Evolutionary conservation across 2,113 vertebrate species (phyloP).

Genomic region (Saguinus midas): DNA sequence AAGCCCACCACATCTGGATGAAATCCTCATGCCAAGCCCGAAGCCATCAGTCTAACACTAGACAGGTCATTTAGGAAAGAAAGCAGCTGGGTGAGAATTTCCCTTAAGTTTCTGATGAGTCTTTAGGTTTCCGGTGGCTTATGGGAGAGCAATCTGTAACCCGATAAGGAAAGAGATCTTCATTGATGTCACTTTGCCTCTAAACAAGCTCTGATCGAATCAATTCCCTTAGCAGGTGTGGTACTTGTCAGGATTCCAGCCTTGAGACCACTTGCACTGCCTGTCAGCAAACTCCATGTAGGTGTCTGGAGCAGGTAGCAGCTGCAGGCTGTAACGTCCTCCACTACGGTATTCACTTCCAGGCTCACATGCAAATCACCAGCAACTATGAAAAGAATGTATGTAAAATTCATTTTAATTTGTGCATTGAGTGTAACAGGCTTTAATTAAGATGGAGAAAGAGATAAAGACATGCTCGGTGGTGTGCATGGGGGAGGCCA

Average conservation of each 20-base stretch:
- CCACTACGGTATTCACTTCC: neutral
- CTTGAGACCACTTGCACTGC: neutral
- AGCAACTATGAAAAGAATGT: neutral
- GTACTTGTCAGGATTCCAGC: neutral
- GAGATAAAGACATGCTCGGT: neutral
- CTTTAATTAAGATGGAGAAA: conserved; percentile 39
- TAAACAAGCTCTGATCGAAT: conserved; percentile 49
- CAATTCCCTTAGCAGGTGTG: neutral
- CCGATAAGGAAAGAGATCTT: conserved; percentile 29
- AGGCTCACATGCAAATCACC: neutral
- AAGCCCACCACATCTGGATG: conserved; percentile 55
- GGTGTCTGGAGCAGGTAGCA: conserved; percentile 4
- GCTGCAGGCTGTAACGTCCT: neutral
- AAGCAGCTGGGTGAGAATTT: conserved; percentile 65
- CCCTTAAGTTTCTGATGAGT: conserved; percentile 58
- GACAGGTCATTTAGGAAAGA: neutral
- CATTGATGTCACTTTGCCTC: neutral
- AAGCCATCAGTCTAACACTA: conserved; percentile 3
- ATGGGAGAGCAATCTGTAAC: conserved; percentile 45
- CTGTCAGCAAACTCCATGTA: neutral
- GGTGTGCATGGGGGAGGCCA: neutral
- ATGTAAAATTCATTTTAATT: conserved; percentile 38
- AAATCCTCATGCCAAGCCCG: neutral
- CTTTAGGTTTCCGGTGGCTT: conserved; percentile 50
- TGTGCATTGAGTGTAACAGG: neutral